phyloP scores from a whole-genome alignment of 1,140 invertebrate species.

The Tetramorium alpestre region DNA sequence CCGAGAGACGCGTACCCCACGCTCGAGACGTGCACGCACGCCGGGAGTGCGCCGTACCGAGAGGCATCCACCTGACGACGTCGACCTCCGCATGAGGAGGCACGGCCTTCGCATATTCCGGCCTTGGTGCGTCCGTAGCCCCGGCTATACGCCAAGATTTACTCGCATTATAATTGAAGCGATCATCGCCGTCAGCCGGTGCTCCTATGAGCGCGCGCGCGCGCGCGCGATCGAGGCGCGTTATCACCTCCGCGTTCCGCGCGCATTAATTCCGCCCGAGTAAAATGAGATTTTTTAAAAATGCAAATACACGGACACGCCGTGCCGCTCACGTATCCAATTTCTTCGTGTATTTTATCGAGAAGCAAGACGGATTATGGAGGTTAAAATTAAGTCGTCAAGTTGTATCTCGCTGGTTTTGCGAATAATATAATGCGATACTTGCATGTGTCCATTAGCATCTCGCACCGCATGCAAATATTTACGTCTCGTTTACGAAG shows the following conservation, averaged over 20 bases:
- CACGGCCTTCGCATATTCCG: constrained; percentile 9
- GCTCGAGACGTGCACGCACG: constrained; percentile 45
- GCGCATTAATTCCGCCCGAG: constrained; percentile 6
- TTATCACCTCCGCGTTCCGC: background rate
- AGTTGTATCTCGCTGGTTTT: background rate
- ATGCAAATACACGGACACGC: background rate
- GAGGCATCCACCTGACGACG: constrained; percentile 50
- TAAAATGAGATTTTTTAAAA: constrained; percentile 29
- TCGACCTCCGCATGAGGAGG: constrained; percentile 27
- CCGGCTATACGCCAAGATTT: constrained; percentile 11
- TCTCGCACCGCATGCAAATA: background rate
- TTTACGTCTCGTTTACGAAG: background rate
- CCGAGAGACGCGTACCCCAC: constrained; percentile 39
- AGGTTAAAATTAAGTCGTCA: constrained; percentile 17
- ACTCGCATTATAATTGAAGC: constrained; percentile 45
- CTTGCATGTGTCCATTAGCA: constrained; percentile 10
- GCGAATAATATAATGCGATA: background rate
- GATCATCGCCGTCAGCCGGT: constrained; percentile 34
- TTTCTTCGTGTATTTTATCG: constrained; percentile 13
- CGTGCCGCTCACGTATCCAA: constrained; percentile 10
- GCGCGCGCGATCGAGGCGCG: background rate
- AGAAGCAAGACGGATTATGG: constrained; percentile 12
- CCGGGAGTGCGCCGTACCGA: background rate
- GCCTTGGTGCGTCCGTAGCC: constrained; percentile 15
- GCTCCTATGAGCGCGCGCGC: background rate